Base-by-base conservation (phyloP, 2,113 vertebrate species). In the Callipepla californica region DNA sequence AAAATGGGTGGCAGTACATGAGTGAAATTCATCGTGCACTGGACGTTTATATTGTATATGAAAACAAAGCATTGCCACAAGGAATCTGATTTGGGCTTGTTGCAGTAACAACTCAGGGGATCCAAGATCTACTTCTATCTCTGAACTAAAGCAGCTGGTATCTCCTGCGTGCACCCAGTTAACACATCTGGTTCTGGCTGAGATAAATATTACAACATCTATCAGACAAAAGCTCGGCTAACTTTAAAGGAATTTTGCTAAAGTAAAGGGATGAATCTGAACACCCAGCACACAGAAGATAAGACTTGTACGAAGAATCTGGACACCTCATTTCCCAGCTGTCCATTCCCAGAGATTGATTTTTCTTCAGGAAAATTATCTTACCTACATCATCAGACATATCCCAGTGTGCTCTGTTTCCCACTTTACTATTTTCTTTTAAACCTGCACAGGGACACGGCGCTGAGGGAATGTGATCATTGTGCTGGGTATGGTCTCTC, bases 1-100 rank as follows among this genome's bases (percentile, higher is more conserved):
- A 50, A 75, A 3, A 30, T 12, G 21, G 1, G 23, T 34, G 30
- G n/a, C 63, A 28, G 21, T 11, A 9, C 21, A 16, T 7, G 55
- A 68, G 34, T 21, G 5, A 0, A 0, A 0, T 10, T 15, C 23
- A 13, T 38, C 15, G 1, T 3, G 40, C 30, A 10, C 12, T 17
- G 22, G 57, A 67, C 32, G 6, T 30, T 59, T 18, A 7, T 0
- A 8, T 17, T 38, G 51, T 9, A 5, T 1, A 26, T 7, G 15
- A 75, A 42, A 61, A 18, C 1, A 36, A 73, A 50, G 70, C 17
- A 17, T 20, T 63, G 51, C 42, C 32, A 8, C 0, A 15, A 88
- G 80, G 48, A 86, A 80, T 72, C 87, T 28, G 45, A 23, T 92
- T 59, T 73, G 69, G 48, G 23, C n/a, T 89, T 85, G 59, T 83